These are phyloP conservation scores for Tolmerus cingulatus DNA, from an alignment of 2,888 invertebrate species.

Conservation along the genomic window DNA sequence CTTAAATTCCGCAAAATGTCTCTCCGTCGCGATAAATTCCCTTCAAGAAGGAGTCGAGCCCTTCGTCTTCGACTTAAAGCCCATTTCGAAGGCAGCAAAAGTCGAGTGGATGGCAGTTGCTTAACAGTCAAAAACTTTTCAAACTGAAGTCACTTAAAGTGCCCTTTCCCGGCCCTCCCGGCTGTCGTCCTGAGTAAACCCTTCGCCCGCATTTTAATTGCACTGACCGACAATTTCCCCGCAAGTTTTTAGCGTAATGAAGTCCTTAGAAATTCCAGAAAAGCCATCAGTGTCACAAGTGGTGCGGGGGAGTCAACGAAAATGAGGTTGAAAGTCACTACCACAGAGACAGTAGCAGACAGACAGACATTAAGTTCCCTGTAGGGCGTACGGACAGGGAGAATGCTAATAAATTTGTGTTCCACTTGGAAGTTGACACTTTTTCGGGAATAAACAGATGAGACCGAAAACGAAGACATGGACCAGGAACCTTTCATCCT, in stretches of 20 bases:
- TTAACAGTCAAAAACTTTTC: neutral
- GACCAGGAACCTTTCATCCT: neutral
- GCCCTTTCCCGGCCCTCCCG: neutral
- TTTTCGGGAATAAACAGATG: neutral
- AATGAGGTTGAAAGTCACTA: neutral
- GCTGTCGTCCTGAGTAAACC: neutral
- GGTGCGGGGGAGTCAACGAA: neutral
- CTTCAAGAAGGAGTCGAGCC: neutral
- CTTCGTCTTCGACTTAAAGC: neutral
- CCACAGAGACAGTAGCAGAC: neutral
- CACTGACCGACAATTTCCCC: neutral
- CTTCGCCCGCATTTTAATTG: neutral
- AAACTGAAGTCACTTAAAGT: neutral
- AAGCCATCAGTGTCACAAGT: neutral
- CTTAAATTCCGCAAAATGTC: neutral
- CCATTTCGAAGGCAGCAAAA: neutral
- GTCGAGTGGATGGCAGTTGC: neutral
- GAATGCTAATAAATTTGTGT: neutral
- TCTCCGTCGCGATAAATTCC: neutral
- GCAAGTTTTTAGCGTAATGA: slow-evolving; percentile 6
- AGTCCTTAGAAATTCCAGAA: slow-evolving; percentile 11
- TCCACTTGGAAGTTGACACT: neutral
- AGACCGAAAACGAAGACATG: neutral
- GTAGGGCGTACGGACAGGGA: neutral
- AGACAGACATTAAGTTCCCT: neutral